Evolutionary conservation across 2,113 vertebrate species (phyloP).

Genomic region (Origma solitaria): DNA sequence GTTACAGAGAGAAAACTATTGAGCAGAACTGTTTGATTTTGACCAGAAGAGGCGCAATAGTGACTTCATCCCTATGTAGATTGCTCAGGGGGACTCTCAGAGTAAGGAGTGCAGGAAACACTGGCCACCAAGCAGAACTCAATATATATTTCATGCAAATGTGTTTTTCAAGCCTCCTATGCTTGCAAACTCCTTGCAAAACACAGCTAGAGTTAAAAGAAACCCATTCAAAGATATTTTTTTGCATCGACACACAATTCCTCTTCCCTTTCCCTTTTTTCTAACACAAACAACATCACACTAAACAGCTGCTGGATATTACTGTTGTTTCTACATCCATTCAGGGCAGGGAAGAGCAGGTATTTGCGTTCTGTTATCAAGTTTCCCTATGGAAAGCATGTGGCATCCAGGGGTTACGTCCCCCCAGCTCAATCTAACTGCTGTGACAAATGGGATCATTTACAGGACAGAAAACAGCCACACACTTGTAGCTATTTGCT

Average conservation of each 20-base stretch:
- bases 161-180: neutral
- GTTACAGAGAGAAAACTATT: neutral
- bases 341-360: neutral
- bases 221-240: neutral
- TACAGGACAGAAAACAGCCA: constrained; percentile 3
- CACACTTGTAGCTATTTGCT: neutral
- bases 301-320: neutral
- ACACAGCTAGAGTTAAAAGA: neutral
- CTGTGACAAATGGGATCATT: constrained; percentile 14
- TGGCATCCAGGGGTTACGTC: neutral
- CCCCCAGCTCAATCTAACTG: neutral
- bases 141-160: neutral
- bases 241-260: neutral
- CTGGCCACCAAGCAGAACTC: neutral
- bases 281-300: neutral
- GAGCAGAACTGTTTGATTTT: neutral
- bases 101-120: neutral
- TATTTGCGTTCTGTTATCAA: neutral
- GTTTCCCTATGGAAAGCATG: neutral
- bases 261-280: neutral
- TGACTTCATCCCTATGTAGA: neutral
- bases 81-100: neutral
- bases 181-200: neutral
- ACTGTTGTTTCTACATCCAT: neutral
- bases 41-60: neutral